A percentile compares a stretch with the other conserved stretches of the same genome.
Conservation (phyloP, 2,888 invertebrate species). For the Tetranychus piercei region DNA sequence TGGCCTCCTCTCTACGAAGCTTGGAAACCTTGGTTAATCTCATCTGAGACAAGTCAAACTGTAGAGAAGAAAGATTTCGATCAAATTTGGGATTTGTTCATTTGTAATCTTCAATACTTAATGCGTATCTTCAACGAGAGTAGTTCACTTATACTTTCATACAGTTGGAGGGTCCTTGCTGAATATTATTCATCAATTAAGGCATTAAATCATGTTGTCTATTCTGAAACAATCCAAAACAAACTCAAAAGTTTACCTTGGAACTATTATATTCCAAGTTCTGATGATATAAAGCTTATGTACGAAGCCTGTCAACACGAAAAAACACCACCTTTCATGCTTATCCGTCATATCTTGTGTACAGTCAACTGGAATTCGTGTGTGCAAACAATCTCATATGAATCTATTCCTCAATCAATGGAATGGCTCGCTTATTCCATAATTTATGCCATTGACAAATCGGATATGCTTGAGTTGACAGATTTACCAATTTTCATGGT, state of each 20-base stretch:
- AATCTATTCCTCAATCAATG: conserved; percentile 13
- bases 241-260: conserved; percentile 15
- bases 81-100: conserved; percentile 19
- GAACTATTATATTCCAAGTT: conserved; percentile 17
- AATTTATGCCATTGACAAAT: conserved; percentile 12
- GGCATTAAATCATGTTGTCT: conserved; percentile 10
- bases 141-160: conserved; percentile 12
- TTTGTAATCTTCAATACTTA: conserved; percentile 16
- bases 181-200: conserved; percentile 12
- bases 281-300: conserved; percentile 19
- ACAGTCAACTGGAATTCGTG: conserved; percentile 16
- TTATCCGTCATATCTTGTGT: conserved; percentile 13
- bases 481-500: neutral
- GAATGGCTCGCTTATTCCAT: conserved; percentile 18
- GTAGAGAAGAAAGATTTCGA: conserved; percentile 11
- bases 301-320: conserved; percentile 16
- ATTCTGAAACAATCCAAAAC: conserved; percentile 11
- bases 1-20: conserved; percentile 18
- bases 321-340: conserved; percentile 5
- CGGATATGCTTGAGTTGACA: conserved; percentile 5
- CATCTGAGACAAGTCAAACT: conserved; percentile 13
- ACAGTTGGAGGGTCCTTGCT: conserved; percentile 18
- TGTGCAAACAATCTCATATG: conserved; percentile 15
- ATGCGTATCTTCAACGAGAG: conserved; percentile 4
- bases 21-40: conserved; percentile 19